Conservation (phyloP, 1,140 invertebrate genomes). For the Saccostrea glomerata region DNA sequence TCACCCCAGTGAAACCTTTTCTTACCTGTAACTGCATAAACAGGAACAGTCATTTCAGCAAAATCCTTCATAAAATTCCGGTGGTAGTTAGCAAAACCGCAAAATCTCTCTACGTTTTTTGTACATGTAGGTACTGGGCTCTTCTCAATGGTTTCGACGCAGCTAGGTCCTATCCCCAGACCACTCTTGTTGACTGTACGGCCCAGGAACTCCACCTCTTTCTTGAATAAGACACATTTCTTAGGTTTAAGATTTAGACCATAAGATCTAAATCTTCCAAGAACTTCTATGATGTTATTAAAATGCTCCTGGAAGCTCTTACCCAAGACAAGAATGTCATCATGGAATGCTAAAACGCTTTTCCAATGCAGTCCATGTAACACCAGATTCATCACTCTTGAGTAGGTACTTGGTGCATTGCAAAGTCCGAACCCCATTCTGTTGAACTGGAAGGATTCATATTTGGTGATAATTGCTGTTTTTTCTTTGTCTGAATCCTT, state of each 20-base stretch:
- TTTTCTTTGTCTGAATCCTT: constrained; percentile 37
- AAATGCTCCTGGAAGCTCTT: background rate
- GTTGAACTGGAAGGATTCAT: constrained; percentile 42
- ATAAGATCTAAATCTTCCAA: constrained; percentile 33
- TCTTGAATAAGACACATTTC: background rate
- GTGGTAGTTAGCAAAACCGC: no score
- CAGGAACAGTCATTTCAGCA: no score
- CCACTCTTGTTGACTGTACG: constrained; percentile 22
- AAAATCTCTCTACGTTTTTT: constrained; percentile 48
- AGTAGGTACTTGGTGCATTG: constrained; percentile 17
- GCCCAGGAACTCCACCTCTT: background rate
- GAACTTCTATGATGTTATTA: no score
- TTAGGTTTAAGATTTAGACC: constrained; percentile 33
- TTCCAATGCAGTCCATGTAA: constrained; percentile 23
- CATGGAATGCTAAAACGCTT: constrained; percentile 34
- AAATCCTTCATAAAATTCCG: no score
- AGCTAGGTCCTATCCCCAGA: background rate
- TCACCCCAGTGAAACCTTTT: no score
- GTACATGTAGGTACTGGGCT: background rate
- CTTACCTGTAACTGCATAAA: no score
- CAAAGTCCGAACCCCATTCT: no score
- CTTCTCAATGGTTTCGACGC: constrained; percentile 20
- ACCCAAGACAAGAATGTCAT: constrained; percentile 40
- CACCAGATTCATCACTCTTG: constrained; percentile 21
- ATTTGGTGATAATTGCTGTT: constrained; percentile 48